Evolutionary conservation across 2,797 vertebrate genomes (phyloP).

Genomic region (Sciurus carolinensis): DNA sequence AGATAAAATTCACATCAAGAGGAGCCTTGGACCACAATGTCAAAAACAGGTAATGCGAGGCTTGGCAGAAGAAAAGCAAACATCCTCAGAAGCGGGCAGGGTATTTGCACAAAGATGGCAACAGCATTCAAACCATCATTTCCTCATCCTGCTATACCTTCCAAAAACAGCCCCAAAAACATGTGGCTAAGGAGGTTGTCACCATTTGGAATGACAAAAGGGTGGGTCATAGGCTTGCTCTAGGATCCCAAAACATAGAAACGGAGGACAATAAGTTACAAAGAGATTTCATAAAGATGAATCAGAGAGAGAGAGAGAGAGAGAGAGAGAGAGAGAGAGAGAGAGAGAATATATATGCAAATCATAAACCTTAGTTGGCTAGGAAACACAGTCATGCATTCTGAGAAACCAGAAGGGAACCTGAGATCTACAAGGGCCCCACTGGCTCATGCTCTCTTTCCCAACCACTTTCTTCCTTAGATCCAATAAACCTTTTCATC

Average conservation of each 20-base stretch:
- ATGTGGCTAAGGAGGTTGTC: neutral
- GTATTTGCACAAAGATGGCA: neutral
- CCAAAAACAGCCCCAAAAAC: conserved; percentile 41
- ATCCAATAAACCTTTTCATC: conserved; percentile 83
- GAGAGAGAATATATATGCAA: neutral
- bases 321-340: neutral
- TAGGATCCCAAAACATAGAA: conserved; percentile 17
- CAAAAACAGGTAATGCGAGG: neutral
- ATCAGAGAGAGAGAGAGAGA: neutral
- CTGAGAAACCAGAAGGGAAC: conserved; percentile 73
- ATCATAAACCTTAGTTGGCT: neutral
- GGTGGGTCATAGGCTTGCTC: neutral
- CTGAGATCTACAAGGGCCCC: conserved; percentile 60
- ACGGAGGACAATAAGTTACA: conserved; percentile 2
- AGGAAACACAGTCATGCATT: conserved; percentile 16
- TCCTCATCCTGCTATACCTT: neutral
- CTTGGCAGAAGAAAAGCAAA: neutral
- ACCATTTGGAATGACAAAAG: conserved; percentile 18
- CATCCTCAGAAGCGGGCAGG: neutral
- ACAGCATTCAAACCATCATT: neutral
- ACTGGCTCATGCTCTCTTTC: conserved; percentile 57
- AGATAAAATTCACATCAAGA: conserved; percentile 27
- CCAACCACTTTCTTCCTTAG: conserved; percentile 73
- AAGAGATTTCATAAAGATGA: conserved; percentile 37
- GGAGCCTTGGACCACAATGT: neutral